phyloP scores from a whole-genome alignment of 37 sponge, comb jelly and placozoan genomes.

The Ephydatia muelleri region DNA sequence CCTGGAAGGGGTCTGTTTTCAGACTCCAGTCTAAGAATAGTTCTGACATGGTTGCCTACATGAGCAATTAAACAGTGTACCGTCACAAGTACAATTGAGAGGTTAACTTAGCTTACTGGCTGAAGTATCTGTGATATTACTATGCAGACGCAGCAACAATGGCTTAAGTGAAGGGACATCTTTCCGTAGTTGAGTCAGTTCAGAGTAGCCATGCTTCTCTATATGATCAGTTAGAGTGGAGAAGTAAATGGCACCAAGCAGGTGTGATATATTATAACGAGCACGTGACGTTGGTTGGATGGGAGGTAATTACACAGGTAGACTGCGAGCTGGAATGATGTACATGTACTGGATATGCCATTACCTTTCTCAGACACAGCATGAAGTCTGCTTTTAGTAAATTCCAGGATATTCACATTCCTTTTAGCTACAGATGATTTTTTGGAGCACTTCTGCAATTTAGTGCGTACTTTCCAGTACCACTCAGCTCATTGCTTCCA shows the following conservation, averaged over 20 bases:
- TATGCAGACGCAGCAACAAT: background rate
- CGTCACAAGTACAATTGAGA: no score
- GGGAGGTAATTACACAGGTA: no score
- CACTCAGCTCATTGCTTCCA: background rate
- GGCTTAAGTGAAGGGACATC: background rate
- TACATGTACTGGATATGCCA: no score
- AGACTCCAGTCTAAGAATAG: slow-evolving; percentile 35
- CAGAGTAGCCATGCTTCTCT: background rate
- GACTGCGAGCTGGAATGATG: no score
- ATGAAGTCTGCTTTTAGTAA: background rate
- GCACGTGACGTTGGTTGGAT: no score
- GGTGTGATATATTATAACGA: background rate
- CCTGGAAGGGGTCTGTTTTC: slow-evolving; percentile 40
- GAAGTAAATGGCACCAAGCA: background rate
- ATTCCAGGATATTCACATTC: background rate
- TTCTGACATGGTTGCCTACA: background rate
- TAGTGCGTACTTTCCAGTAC: background rate
- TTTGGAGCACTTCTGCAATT: background rate
- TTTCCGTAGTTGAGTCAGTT: background rate
- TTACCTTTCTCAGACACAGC: background rate
- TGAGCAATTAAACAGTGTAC: no score
- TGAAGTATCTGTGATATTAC: background rate
- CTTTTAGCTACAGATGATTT: background rate
- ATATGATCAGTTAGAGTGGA: background rate
- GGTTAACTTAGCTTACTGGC: background rate